A percentile compares a stretch with the other conserved stretches of the same genome.
Conservation (phyloP, 2,113 vertebrate genomes). For the Pelecanus crispus region DNA sequence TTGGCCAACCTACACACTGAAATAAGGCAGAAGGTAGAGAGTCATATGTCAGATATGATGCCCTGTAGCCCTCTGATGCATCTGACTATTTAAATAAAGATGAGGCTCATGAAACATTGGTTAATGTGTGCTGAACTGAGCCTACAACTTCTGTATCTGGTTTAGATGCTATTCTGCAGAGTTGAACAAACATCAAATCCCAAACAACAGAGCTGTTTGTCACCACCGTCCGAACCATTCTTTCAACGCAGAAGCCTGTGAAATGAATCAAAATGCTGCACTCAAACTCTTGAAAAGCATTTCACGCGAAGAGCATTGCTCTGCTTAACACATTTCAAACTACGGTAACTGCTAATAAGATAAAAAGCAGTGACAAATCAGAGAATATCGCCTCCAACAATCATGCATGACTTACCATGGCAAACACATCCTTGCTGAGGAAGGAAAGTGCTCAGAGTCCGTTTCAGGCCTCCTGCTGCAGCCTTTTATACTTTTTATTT, state of each 20-base stretch:
- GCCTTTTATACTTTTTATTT: conserved; percentile 31
- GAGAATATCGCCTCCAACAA: neutral
- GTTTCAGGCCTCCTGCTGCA: neutral
- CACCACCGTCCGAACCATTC: neutral
- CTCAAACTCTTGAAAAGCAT: neutral
- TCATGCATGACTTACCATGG: neutral
- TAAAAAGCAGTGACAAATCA: conserved; percentile 23
- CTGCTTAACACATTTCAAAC: neutral
- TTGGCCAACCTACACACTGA: neutral
- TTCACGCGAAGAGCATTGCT: neutral
- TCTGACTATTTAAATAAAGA: neutral
- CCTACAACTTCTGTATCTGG: neutral
- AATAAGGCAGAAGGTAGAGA: neutral
- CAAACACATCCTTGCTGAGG: neutral
- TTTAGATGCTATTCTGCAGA: neutral
- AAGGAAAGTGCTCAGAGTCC: neutral
- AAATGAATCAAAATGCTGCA: neutral
- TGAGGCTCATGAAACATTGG: neutral
- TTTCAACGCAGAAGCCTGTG: neutral
- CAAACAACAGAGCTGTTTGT: neutral
- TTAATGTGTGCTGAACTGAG: neutral
- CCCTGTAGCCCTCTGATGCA: neutral
- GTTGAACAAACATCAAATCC: neutral
- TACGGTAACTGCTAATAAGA: neutral
- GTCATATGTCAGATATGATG: neutral